Percentiles rank a stretch among this genome's conserved stretches.
Evolutionary conservation across 2,888 invertebrate species (phyloP).

Genomic region (Apamea anceps): DNA sequence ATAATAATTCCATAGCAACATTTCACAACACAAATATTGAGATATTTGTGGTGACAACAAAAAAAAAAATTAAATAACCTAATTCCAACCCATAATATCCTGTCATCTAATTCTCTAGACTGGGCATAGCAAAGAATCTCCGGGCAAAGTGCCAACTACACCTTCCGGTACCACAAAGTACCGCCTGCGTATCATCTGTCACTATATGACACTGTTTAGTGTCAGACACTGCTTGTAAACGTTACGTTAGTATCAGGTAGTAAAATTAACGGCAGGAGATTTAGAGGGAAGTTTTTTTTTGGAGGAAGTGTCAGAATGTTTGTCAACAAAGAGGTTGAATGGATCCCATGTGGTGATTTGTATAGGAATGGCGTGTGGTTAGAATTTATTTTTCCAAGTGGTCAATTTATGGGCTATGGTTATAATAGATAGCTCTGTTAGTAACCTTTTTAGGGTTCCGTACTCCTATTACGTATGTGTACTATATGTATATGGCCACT

Average conservation of each 20-base stretch:
- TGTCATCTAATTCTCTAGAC: conserved; percentile 46
- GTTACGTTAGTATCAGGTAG: conserved; percentile 41
- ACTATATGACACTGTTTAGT: conserved; percentile 49
- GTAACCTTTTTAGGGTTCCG: conserved; percentile 8
- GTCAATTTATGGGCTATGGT: conserved; percentile 29
- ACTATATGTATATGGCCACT: too few species aligned
- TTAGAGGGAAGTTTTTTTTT: conserved; percentile 25
- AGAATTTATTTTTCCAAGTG: conserved; percentile 19
- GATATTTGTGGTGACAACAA: background rate
- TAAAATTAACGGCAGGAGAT: conserved; percentile 24
- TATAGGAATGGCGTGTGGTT: conserved; percentile 5
- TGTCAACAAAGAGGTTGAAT: conserved; percentile 42
- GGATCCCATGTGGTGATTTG: conserved; percentile 31
- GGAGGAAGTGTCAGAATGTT: conserved; percentile 35
- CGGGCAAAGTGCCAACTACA: conserved; percentile 50
- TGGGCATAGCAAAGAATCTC: conserved; percentile 18
- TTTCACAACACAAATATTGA: conserved; percentile 21
- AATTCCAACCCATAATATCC: conserved; percentile 26
- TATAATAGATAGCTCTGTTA: conserved; percentile 17
- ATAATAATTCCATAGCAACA: background rate
- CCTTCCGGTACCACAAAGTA: conserved; percentile 45
- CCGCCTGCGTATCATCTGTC: conserved; percentile 58
- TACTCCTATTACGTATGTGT: background rate
- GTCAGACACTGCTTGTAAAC: conserved; percentile 24
- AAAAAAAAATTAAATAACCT: conserved; percentile 39